Evolutionary conservation across 1,140 invertebrate species (phyloP), one percentile per base, ranked within the genome.

Genomic region (Adelges cooleyi): DNA sequence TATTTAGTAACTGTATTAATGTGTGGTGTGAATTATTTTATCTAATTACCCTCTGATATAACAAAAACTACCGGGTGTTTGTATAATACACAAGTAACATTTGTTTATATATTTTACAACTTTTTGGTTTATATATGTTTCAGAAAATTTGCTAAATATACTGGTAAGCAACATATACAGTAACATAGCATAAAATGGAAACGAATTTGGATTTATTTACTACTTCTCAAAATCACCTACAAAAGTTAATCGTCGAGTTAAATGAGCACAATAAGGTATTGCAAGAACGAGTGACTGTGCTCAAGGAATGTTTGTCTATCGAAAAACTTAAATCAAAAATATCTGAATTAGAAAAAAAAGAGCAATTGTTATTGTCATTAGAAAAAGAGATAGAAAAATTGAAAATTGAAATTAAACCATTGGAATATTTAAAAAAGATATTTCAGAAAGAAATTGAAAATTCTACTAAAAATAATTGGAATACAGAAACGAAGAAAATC

Each of bases 271-370:
- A 62, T 10, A 46, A 62, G 46, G 22, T 46, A 18, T 29, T 62
- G 20, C n/a, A 62, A 48, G 6, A 62, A 8, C 27, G 46, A 33
- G 44, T 62, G 0, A 18, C 9, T 13, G 42, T 62, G 6, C 42
- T 62, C 13, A 22, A 27, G n/a, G 42, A 62, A 46, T 62, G 56
- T 20, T 48, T 62, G 23, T 62, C 56, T 29, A 29, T 62, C 27
- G 42, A 62, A 33, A 62, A 62, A 20, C 23, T 62, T 13, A 62
- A 62, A 48, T 25, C 2, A 8, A 62, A 62, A 36, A 62, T 48
- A 40, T 48, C n/a, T n/a, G 56, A 62, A 3, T 22, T 48, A 17
- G 56, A 62, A 46, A 48, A 62, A 20, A 62, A 62, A 48, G 18
- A 62, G 46, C 44, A 62, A 48, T 27, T 48, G 15, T 48, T 62